Percentiles rank a stretch among this genome's conserved stretches.
Evolutionary conservation across 2,113 vertebrate genomes (phyloP).

Genomic region (Anhinga anhinga): DNA sequence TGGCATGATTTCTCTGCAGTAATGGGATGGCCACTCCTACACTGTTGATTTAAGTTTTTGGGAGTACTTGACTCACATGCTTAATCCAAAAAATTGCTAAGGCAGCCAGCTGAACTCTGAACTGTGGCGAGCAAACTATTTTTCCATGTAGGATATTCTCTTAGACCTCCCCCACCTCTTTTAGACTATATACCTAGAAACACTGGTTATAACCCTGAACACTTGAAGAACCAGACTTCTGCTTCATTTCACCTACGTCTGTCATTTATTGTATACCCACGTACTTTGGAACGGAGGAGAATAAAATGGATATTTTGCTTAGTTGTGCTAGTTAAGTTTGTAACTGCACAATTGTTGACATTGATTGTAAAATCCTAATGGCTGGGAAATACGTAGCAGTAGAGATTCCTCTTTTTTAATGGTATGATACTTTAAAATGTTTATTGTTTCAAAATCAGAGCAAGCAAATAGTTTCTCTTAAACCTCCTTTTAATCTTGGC

Average conservation of each 20-base stretch:
- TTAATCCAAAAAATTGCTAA: background rate
- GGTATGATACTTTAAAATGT: background rate
- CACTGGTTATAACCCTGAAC: background rate
- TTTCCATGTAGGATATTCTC: background rate
- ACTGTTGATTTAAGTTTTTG: background rate
- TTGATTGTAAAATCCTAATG: background rate
- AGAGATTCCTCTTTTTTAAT: background rate
- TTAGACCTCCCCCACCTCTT: background rate
- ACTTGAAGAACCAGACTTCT: background rate
- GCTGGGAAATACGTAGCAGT: background rate
- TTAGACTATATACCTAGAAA: background rate
- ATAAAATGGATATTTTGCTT: accelerated
- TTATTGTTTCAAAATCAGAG: background rate
- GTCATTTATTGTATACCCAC: background rate
- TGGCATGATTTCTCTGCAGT: background rate
- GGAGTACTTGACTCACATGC: background rate
- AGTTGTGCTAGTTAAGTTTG: background rate
- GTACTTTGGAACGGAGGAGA: background rate
- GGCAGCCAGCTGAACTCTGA: background rate
- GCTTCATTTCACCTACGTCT: background rate
- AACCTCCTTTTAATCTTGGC: background rate
- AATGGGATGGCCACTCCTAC: accelerated
- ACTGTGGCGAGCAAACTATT: background rate
- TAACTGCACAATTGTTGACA: background rate
- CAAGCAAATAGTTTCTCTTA: background rate